phyloP scores from a whole-genome alignment of 37 sponge, comb jelly and placozoan genomes.

The Beroe ovata region DNA sequence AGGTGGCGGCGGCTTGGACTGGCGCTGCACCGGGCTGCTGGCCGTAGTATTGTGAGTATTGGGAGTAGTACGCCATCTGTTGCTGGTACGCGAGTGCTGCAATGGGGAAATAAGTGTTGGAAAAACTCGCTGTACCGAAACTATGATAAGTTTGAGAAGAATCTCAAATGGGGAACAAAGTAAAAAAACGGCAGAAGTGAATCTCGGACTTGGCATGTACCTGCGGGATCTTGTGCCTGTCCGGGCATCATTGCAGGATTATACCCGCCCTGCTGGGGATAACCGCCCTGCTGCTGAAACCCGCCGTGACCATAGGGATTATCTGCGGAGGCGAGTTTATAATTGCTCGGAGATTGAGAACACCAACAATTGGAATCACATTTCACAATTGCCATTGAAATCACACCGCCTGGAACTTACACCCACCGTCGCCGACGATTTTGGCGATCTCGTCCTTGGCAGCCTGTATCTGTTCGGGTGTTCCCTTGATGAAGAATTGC shows the following conservation, averaged over 20 bases:
- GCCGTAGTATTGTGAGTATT: constrained; percentile 57
- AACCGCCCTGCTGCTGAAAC: constrained; percentile 11
- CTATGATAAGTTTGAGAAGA: background rate
- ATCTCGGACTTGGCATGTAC: no score
- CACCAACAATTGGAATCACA: no score
- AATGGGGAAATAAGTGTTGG: background rate
- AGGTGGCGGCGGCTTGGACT: constrained; percentile 1
- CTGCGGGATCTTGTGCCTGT: constrained; percentile 42
- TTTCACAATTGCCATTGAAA: no score
- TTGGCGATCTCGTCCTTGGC: constrained; percentile 66
- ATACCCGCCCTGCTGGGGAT: constrained; percentile 41
- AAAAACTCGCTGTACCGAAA: background rate
- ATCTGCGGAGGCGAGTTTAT: no score
- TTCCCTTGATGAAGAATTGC: constrained; percentile 89
- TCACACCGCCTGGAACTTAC: no score
- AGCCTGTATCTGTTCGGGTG: constrained; percentile 53
- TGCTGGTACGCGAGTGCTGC: constrained; percentile 64
- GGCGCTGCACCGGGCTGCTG: constrained; percentile 48
- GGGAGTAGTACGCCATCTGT: constrained; percentile 66
- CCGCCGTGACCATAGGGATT: background rate
- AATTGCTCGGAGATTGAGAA: no score
- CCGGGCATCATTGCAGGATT: background rate
- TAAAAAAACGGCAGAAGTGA: no score
- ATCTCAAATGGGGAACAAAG: no score
- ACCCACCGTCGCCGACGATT: constrained; percentile 41